These are phyloP conservation scores for Gymnocephalus cernua DNA, from an alignment of 2,113 vertebrate species.

Conservation along the genomic window DNA sequence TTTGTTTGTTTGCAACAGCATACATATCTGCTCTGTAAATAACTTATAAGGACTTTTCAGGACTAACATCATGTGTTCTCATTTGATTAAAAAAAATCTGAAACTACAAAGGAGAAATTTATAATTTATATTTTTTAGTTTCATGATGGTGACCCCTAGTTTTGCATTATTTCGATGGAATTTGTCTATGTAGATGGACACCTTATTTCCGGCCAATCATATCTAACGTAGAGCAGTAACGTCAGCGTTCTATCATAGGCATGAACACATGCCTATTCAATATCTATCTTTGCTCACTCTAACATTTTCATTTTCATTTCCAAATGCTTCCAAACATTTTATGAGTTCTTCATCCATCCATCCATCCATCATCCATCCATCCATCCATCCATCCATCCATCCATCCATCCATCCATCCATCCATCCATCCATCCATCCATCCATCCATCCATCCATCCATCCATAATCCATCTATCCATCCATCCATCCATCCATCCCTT, in stretches of 20 bases:
- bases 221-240: background rate
- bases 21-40: background rate
- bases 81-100: background rate
- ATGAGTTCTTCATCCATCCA: constrained; percentile 3
- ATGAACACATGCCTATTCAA: background rate
- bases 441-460: background rate
- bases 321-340: constrained; percentile 16
- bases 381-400: too few species aligned
- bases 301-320: constrained; percentile 16
- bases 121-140: background rate
- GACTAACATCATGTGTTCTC: background rate
- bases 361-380: background rate
- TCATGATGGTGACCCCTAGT: background rate
- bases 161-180: background rate
- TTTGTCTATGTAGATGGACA: background rate
- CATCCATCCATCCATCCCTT: background rate
- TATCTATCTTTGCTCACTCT: background rate
- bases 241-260: background rate
- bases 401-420: too few species aligned
- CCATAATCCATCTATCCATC: background rate
- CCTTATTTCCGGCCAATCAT: background rate
- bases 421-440: background rate
- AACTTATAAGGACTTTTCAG: background rate
- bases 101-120: background rate
- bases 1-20: background rate